Evolutionary conservation across 1,140 invertebrate species (phyloP), one percentile per base, ranked within the genome.

Genomic region (Rhyacophila brunnea): DNA sequence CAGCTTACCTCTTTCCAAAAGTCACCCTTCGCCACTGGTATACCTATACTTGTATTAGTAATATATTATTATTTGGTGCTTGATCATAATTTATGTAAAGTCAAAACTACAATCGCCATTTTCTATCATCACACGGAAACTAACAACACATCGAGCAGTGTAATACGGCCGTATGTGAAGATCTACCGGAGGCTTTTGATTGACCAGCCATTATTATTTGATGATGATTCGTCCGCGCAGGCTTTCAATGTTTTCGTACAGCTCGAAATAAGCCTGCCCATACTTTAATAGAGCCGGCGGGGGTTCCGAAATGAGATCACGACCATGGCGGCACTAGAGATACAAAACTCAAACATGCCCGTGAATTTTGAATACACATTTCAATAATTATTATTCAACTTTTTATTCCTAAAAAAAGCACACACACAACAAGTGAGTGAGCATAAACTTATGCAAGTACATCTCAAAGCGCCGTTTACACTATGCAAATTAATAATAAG

Each of bases 271-370:
- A 40, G 48, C 48, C 10, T 23, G 17, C 45, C 47, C 49, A n/a
- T 19, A 9, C n/a, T 18, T 14, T 60, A 44, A 61, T 56, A 35
- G 46, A 49, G 40, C 40, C 59, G 55, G 53, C 59, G 59, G 59
- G 59, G 23, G 52, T 14, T 40, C 46, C 14, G 51, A 61, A 56
- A 61, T 61, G 59, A 56, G 53, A 56, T 61, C 59, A 56, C 59
- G 59, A 56, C 38, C 53, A 19, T 2, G n/a, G 32, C 40, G 51
- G 44, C 42, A 5, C 23, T 28, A 9, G 23, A 45, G 34, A 28
- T 18, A 44, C 14, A 15, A 36, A 19, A 52, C 15, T 36, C 35
- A 52, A 36, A 20, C 56, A 18, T 50, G 56, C 15, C 20, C 14
- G 28, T 51, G 56, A 36, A 50, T 43, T 34, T 36, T 50, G 57